A percentile compares a stretch with the other conserved stretches of the same genome.
These are phyloP conservation scores for Petaurus breviceps DNA, from an alignment of 2,113 vertebrate species.

Conservation along the genomic window DNA sequence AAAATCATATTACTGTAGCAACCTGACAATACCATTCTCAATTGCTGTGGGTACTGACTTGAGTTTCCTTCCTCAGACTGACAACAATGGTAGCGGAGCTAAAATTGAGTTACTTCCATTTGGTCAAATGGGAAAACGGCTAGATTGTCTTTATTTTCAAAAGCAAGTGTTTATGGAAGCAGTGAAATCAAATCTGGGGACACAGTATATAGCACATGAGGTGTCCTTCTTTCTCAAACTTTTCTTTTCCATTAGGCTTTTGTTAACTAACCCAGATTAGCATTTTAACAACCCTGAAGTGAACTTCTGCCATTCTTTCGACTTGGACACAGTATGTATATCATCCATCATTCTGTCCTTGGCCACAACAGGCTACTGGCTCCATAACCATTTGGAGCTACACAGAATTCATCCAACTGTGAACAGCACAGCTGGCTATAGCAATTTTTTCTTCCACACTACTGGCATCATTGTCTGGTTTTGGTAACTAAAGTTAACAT, in stretches of 20 bases:
- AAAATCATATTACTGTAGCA: slow-evolving; percentile 47
- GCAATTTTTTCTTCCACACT: slow-evolving; percentile 87
- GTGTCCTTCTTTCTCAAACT: slow-evolving; percentile 78
- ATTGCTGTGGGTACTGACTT: not conserved
- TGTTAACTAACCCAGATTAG: slow-evolving; percentile 87
- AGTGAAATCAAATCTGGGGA: slow-evolving; percentile 66
- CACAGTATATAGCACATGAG: slow-evolving; percentile 67
- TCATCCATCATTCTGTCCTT: slow-evolving; percentile 90
- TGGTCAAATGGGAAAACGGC: slow-evolving; percentile 60
- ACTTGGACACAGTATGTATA: slow-evolving; percentile 85
- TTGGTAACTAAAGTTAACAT: slow-evolving; percentile 89
- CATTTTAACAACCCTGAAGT: slow-evolving; percentile 91
- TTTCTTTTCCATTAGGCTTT: slow-evolving; percentile 80
- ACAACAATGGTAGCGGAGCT: slow-evolving; percentile 50
- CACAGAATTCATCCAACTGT: slow-evolving; percentile 85
- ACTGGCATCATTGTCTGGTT: slow-evolving; percentile 89
- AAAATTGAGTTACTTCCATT: slow-evolving; percentile 63
- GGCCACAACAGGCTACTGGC: slow-evolving; percentile 89
- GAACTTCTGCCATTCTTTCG: slow-evolving; percentile 87
- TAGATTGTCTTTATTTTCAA: slow-evolving; percentile 63
- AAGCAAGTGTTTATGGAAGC: slow-evolving; percentile 71
- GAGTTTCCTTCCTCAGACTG: slow-evolving; percentile 20
- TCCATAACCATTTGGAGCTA: slow-evolving; percentile 85
- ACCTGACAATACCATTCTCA: slow-evolving; percentile 56
- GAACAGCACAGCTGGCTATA: slow-evolving; percentile 92